Conservation (phyloP, 1,140 invertebrate genomes). For the Musca domestica region DNA sequence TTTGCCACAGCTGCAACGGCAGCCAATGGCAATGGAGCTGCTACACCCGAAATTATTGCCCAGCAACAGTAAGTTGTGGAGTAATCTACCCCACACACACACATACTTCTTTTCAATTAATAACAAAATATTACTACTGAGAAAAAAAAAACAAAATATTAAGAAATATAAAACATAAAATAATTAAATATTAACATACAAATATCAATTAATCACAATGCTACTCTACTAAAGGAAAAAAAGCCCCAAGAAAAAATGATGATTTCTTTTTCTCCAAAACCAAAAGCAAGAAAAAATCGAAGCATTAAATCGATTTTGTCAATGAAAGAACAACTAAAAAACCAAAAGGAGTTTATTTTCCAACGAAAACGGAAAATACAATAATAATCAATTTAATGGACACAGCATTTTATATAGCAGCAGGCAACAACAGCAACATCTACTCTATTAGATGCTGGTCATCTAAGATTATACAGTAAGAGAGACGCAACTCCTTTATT, state of each 20-base stretch:
- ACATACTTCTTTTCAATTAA: too few species aligned
- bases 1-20: slow-evolving; percentile 30
- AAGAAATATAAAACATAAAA: slow-evolving; percentile 3
- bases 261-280: slow-evolving; percentile 22
- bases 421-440: slow-evolving; percentile 17
- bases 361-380: not conserved
- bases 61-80: slow-evolving; percentile 30
- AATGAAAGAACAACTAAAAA: too few species aligned
- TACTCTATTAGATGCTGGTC: slow-evolving; percentile 8
- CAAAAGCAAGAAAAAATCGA: not conserved
- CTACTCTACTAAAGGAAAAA: not conserved
- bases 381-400: not conserved
- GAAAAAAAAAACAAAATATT: slow-evolving; percentile 4
- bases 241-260: slow-evolving; percentile 4
- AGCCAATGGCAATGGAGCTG: slow-evolving; percentile 33
- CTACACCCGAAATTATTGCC: slow-evolving; percentile 38
- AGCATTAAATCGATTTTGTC: not conserved
- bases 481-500: not conserved
- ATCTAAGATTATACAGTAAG: not conserved
- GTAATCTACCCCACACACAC: too few species aligned
- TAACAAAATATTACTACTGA: slow-evolving; percentile 1
- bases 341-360: too few species aligned
- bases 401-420: not conserved
- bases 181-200: slow-evolving; percentile 4
- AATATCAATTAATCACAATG: slow-evolving; percentile 17